These are phyloP conservation scores for Microvelia longipes DNA, from an alignment of 1,140 invertebrate species.

Conservation along the genomic window DNA sequence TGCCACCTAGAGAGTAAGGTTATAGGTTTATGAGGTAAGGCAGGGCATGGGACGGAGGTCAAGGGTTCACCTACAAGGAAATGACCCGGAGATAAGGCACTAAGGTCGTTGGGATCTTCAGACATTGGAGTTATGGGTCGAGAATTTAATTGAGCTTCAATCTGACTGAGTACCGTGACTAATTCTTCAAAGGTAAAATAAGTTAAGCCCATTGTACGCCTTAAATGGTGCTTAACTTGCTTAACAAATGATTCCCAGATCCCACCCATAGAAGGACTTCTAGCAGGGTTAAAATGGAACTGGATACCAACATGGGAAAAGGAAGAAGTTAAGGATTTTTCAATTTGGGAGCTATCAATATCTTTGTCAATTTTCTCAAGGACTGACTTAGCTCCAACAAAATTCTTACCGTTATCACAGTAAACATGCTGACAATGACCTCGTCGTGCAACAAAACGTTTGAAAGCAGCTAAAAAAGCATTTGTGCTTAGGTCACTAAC, in stretches of 20 bases:
- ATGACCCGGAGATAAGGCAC: not conserved
- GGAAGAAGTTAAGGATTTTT: not conserved
- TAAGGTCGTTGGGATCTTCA: not conserved
- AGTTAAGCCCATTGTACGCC: conserved; percentile 16
- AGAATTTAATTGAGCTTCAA: conserved; percentile 23
- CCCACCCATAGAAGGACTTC: conserved; percentile 31
- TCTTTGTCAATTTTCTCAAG: conserved; percentile 3
- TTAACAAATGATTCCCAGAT: conserved; percentile 31
- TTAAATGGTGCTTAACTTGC: conserved; percentile 28
- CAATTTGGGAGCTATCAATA: not conserved
- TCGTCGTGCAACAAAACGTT: conserved; percentile 29
- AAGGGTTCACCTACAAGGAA: not conserved
- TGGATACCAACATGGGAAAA: not conserved
- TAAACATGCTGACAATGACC: conserved; percentile 27
- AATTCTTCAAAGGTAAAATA: conserved; percentile 20
- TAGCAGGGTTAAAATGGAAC: conserved; percentile 32
- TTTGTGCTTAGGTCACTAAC: conserved; percentile 27
- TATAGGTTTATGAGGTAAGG: not conserved
- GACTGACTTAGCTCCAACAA: conserved; percentile 21
- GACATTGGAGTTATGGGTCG: conserved; percentile 27
- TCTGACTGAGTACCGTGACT: conserved; percentile 11
- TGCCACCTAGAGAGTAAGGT: not conserved
- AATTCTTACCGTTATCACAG: conserved; percentile 31
- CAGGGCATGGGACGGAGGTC: not conserved
- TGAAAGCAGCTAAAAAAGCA: conserved; percentile 28